A percentile compares a stretch with the other conserved stretches of the same genome.
These are phyloP conservation scores for Microctonus brassicae DNA, from an alignment of 2,888 invertebrate genomes.

Conservation along the genomic window DNA sequence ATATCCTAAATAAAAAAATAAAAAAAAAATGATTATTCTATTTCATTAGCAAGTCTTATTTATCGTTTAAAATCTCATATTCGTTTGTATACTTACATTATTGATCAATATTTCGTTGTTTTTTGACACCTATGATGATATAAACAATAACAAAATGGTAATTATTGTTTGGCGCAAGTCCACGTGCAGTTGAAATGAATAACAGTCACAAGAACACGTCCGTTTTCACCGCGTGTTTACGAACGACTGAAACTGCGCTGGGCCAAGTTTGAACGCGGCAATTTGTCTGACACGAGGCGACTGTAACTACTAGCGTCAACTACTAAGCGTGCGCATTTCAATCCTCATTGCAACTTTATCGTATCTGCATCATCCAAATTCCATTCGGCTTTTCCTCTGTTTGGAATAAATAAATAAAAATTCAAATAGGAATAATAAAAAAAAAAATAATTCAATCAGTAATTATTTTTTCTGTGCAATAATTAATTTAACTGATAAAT, in stretches of 20 bases:
- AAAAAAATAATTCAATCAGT: neutral
- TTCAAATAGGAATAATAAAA: neutral
- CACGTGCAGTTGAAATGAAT: conserved; percentile 36
- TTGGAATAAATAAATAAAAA: neutral
- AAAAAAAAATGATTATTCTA: neutral
- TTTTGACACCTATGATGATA: neutral
- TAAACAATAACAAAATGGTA: neutral
- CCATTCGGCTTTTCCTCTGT: no score
- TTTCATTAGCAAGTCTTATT: neutral
- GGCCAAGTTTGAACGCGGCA: conserved; percentile 33
- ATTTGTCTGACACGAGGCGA: conserved; percentile 45
- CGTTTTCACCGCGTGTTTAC: conserved; percentile 48
- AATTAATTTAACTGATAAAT: neutral
- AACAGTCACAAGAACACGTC: conserved; percentile 38
- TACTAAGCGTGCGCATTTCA: conserved; percentile 35
- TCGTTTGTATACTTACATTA: neutral
- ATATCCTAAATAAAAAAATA: neutral
- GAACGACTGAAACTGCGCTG: conserved; percentile 50
- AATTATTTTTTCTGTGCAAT: neutral
- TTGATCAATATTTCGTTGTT: neutral
- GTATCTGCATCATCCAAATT: neutral
- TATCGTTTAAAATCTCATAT: neutral
- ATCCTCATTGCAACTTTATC: neutral
- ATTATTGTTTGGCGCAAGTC: conserved; percentile 14
- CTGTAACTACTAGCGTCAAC: conserved; percentile 45